Conservation (phyloP, 1,140 invertebrate species). For the Drosophila virilis region DNA sequence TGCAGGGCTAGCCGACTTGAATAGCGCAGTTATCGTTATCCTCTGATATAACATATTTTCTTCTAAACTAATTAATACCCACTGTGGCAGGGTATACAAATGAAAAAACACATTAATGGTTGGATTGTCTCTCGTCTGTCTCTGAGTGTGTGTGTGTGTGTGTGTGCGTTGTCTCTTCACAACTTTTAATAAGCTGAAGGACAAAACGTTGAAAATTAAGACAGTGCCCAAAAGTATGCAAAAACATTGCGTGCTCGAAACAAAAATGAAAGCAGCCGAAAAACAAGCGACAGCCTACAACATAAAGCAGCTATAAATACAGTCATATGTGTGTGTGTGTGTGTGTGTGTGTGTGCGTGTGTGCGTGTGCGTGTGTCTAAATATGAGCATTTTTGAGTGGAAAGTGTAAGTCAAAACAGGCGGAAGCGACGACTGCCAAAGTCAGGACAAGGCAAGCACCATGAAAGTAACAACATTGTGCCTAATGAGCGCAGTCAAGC, state of each 20-base stretch:
- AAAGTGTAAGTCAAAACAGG: slow-evolving; percentile 65
- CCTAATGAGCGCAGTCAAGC: slow-evolving; percentile 71
- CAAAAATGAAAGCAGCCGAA: slow-evolving; percentile 66
- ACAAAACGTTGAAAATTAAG: slow-evolving; percentile 70
- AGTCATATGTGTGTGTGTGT: not conserved
- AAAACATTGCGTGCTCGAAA: slow-evolving; percentile 68
- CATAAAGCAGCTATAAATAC: slow-evolving; percentile 43
- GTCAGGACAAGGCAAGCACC: slow-evolving; percentile 55
- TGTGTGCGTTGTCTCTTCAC: slow-evolving; percentile 40
- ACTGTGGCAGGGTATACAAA: not conserved
- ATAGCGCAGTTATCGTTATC: too few species aligned
- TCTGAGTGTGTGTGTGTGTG: too few species aligned
- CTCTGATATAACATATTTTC: too few species aligned
- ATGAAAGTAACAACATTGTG: slow-evolving; percentile 66
- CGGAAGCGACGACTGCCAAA: slow-evolving; percentile 59
- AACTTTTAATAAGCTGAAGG: slow-evolving; percentile 80
- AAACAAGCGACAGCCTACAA: slow-evolving; percentile 36
- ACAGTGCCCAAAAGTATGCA: slow-evolving; percentile 61
- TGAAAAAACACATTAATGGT: slow-evolving; percentile 69
- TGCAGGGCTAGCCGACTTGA: too few species aligned
- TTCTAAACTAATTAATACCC: too few species aligned
- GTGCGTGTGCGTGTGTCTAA: slow-evolving; percentile 1
- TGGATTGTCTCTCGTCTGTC: slow-evolving; percentile 30
- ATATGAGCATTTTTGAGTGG: slow-evolving; percentile 58
- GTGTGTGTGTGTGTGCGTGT: not conserved